Evolutionary conservation across 2,888 invertebrate species (phyloP), one percentile per base, ranked within the genome.

Genomic region (Ceriagrion tenellum): DNA sequence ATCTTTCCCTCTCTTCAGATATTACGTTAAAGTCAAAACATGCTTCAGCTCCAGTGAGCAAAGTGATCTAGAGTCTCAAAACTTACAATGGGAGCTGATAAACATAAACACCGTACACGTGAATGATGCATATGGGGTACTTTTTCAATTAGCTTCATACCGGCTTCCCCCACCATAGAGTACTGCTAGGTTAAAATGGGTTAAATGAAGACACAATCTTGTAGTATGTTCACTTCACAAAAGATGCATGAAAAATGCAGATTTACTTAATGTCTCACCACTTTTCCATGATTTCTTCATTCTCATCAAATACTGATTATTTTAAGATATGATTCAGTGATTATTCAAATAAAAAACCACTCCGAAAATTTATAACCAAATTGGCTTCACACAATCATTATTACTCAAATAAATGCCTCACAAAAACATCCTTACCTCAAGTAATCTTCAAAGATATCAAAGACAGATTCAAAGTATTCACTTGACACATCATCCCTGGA

Each of bases 391-490:
- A 30, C 63, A 88, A 55, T 30, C 81, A 90, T 88, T 47, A 59
- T 95, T 95, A 69, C 30, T 90, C 95, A 89, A 89, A 47, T 55
- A 3, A 47, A 55, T 89, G 23, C 35, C 55, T 26, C 55, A 55
- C 47, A 89, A 55, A 96, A 95, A 95, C 95, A 95, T 26, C 26
- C 95, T 96, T 96, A 97, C 97, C 97, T 97, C 96, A 96, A 96
- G 96, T 97, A 97, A 96, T 98, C 98, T 96, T 97, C 97, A 97
- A 98, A 98, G 96, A 98, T 97, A 96, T 98, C 98, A 97, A 98
- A 98, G 96, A 98, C 97, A 96, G 98, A 98, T 96, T 97, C 97
- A 97, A 98, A 97, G 97, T 98, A 98, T 96, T 98, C 98, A 95
- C 98, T 98, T 95, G 97, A 97, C 95, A 97, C 97, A 97, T 98